phyloP scores from a whole-genome alignment of 1,140 invertebrate species.

The Latrodectus geometricus region DNA sequence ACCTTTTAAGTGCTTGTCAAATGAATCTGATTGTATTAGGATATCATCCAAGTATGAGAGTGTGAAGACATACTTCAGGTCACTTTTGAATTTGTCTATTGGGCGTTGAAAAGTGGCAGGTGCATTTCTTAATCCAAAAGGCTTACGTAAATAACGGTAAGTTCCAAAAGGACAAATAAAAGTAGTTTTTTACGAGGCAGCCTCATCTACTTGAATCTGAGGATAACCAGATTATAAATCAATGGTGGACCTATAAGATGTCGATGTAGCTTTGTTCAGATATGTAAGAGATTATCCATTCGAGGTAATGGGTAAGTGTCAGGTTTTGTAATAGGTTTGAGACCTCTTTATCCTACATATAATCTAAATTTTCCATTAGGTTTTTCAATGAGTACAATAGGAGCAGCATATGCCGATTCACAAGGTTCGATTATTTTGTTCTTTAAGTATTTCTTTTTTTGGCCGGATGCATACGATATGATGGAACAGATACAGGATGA shows the following conservation, averaged over 20 bases:
- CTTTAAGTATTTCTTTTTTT: background rate
- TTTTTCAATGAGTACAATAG: constrained; percentile 65
- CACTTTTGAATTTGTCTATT: constrained; percentile 65
- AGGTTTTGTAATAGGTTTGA: background rate
- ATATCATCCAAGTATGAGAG: constrained; percentile 20
- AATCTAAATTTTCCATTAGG: constrained; percentile 61
- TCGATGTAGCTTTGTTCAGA: constrained; percentile 24
- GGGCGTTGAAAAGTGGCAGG: constrained; percentile 67
- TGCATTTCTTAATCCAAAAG: no score
- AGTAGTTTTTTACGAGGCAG: constrained; percentile 68
- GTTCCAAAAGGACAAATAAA: no score
- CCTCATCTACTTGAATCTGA: constrained; percentile 63
- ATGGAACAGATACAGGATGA: background rate
- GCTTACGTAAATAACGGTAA: no score
- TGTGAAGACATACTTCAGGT: background rate
- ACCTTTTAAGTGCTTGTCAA: constrained; percentile 25
- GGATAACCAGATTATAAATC: constrained; percentile 29
- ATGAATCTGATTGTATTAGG: constrained; percentile 45
- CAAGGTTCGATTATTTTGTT: constrained; percentile 33
- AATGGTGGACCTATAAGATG: constrained; percentile 4
- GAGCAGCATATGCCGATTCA: constrained; percentile 27
- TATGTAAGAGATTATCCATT: constrained; percentile 40
- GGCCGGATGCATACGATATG: background rate
- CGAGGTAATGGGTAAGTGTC: background rate
- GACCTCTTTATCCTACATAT: constrained; percentile 6